Evolutionary conservation across 2,797 vertebrate genomes (phyloP).

Genomic region (Acropternis orthonyx): DNA sequence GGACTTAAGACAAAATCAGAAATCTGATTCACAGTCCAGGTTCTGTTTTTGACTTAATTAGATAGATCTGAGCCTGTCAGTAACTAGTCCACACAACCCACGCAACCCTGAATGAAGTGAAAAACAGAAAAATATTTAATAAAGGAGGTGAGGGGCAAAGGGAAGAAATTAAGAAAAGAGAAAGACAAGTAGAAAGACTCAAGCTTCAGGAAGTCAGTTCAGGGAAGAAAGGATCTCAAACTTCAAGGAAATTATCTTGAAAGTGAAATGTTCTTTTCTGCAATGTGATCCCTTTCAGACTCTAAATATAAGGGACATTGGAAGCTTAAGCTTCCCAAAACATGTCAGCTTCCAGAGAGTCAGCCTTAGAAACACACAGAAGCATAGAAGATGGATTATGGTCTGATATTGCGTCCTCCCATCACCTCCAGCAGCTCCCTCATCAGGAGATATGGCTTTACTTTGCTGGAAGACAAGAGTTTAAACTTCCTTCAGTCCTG

Average conservation of each 20-base stretch:
- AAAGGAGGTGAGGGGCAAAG: rapidly evolving
- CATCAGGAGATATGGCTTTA: neutral
- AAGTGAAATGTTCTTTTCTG: neutral
- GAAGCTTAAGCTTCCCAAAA: neutral
- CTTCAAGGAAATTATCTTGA: neutral
- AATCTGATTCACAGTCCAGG: neutral
- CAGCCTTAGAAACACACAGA: neutral
- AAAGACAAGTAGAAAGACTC: neutral
- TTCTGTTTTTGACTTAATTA: neutral
- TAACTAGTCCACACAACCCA: neutral
- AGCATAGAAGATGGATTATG: neutral
- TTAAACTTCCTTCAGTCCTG: neutral
- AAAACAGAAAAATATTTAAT: neutral
- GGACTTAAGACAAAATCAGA: neutral
- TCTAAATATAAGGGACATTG: neutral
- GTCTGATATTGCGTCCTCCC: neutral
- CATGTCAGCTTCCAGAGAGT: neutral
- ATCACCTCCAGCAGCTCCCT: neutral
- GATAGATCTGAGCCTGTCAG: neutral
- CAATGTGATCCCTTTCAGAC: neutral
- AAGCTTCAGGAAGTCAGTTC: neutral
- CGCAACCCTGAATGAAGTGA: neutral
- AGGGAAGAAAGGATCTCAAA: neutral
- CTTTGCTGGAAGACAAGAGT: neutral
- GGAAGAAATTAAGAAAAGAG: neutral